Conservation (phyloP, 2,888 invertebrate species). For the Lottia scabra region DNA sequence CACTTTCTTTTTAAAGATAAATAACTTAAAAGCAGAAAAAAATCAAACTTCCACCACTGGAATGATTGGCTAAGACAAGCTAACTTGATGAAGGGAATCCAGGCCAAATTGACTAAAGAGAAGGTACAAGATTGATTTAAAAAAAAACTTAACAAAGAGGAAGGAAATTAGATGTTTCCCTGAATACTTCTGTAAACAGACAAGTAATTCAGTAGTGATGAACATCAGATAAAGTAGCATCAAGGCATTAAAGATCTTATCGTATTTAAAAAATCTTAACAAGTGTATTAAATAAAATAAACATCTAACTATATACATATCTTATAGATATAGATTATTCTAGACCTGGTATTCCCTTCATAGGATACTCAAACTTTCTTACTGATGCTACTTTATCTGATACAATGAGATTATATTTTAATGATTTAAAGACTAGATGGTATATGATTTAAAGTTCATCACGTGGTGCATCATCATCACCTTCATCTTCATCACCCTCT, state of each 20-base stretch:
- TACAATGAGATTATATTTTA: neutral
- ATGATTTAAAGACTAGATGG: neutral
- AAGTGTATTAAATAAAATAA: too few relatives aligned
- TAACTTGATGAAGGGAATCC: constrained; percentile 1
- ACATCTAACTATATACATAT: too few relatives aligned
- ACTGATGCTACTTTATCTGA: neutral
- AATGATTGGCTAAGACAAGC: neutral
- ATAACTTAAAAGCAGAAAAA: too few relatives aligned
- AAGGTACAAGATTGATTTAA: neutral
- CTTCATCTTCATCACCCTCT: constrained; percentile 51
- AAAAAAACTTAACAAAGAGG: constrained; percentile 1
- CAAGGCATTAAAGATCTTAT: too few relatives aligned
- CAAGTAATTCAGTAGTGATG: too few relatives aligned
- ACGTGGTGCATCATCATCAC: constrained; percentile 38
- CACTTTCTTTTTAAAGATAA: too few relatives aligned
- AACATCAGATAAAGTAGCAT: too few relatives aligned
- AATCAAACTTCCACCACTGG: neutral
- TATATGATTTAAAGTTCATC: neutral
- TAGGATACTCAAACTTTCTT: neutral
- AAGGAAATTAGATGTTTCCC: neutral
- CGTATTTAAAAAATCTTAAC: too few relatives aligned
- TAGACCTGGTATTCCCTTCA: constrained; percentile 3
- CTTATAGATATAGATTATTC: too few relatives aligned
- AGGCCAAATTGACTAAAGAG: neutral
- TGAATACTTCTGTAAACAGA: too few relatives aligned